A percentile compares a stretch with the other conserved stretches of the same genome.
phyloP scores from a whole-genome alignment of 2,797 vertebrate species.

The Parotocinclus haroldoi region DNA sequence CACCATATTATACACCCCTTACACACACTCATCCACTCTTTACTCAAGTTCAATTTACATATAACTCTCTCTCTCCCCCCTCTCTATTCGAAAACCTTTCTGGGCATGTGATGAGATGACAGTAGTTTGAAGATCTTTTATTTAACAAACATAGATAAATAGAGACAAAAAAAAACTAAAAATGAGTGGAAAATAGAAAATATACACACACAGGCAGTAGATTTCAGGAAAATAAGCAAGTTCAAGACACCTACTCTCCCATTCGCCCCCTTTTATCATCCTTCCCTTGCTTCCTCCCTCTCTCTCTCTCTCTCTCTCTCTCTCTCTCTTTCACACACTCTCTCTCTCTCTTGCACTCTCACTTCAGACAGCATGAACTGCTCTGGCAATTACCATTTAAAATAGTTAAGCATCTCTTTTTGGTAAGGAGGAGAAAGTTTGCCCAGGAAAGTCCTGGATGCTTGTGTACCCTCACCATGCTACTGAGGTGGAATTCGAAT shows the following conservation, averaged over 20 bases:
- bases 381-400: slow-evolving; percentile 77
- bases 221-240: too few relatives aligned
- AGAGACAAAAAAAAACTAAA: too few relatives aligned
- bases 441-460: slow-evolving; percentile 63
- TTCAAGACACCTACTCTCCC: too few relatives aligned
- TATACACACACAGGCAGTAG: too few relatives aligned
- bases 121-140: too few relatives aligned
- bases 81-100: not conserved
- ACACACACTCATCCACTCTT: slow-evolving; percentile 60
- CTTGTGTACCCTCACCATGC: slow-evolving; percentile 69
- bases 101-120: too few relatives aligned
- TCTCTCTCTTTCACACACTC: too few relatives aligned
- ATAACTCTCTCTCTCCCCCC: slow-evolving; percentile 39
- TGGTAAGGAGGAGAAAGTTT: slow-evolving; percentile 66
- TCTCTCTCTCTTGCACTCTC: not conserved
- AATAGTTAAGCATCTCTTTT: slow-evolving; percentile 72
- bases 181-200: too few relatives aligned
- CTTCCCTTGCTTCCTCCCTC: slow-evolving; percentile 31
- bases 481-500: slow-evolving; percentile 71
- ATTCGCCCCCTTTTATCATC: too few relatives aligned
- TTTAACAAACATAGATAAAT: too few relatives aligned
- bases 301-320: slow-evolving; percentile 11
- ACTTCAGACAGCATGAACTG: slow-evolving; percentile 48
- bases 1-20: slow-evolving; percentile 70
- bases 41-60: slow-evolving; percentile 38